Percentiles rank a stretch among this genome's conserved stretches.
These are phyloP conservation scores for Lampris incognitus DNA, from an alignment of 2,113 vertebrate genomes.

Conservation along the genomic window DNA sequence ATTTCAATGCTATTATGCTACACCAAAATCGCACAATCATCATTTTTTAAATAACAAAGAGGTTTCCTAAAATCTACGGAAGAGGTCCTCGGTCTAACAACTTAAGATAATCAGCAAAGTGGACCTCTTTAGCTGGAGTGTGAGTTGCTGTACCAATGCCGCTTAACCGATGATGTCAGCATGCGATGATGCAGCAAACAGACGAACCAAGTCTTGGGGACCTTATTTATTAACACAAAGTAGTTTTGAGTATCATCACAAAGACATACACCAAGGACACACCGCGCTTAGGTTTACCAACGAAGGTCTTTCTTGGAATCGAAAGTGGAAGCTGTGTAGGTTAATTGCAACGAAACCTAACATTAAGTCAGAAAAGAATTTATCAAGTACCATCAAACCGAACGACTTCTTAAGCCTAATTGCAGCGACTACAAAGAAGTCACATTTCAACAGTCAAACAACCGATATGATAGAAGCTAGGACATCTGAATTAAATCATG, in stretches of 20 bases:
- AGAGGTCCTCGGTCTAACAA: too few relatives aligned
- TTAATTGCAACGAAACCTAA: slow-evolving; percentile 55
- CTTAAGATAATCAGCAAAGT: too few relatives aligned
- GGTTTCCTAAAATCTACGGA: too few relatives aligned
- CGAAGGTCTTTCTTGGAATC: neutral
- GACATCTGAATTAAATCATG: neutral
- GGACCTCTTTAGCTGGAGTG: neutral
- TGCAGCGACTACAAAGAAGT: neutral
- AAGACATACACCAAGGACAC: neutral
- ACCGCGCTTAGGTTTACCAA: neutral
- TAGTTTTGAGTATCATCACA: neutral
- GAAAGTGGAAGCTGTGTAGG: slow-evolving; percentile 36
- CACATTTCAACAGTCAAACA: neutral
- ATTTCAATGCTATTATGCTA: too few relatives aligned
- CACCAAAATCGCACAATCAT: too few relatives aligned
- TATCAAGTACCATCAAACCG: neutral
- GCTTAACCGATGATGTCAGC: slow-evolving; percentile 65
- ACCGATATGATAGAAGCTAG: neutral
- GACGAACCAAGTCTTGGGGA: slow-evolving; percentile 46
- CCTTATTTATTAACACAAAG: neutral
- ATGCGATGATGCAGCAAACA: slow-evolving; percentile 74
- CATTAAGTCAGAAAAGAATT: slow-evolving; percentile 12
- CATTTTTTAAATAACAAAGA: too few relatives aligned
- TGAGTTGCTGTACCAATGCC: slow-evolving; percentile 1
- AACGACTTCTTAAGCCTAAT: neutral